phyloP scores from a whole-genome alignment of 2,888 invertebrate genomes.

The Leucoma salicis region DNA sequence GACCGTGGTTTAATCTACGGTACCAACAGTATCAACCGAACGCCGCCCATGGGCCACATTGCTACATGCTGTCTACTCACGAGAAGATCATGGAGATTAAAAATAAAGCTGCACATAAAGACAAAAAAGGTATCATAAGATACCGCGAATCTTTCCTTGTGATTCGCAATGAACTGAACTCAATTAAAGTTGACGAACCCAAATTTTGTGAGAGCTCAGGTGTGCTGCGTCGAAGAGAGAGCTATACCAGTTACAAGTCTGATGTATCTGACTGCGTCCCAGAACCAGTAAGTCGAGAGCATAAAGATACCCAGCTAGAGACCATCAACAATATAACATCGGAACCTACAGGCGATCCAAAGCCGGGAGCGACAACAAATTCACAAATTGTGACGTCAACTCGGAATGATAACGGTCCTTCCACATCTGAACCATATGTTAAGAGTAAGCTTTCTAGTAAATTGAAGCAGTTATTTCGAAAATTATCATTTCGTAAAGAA shows the following conservation, averaged over 20 bases:
- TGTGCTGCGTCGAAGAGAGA: not conserved
- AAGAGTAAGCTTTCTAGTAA: not conserved
- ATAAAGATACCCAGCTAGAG: not conserved
- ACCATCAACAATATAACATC: not conserved
- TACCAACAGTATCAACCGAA: constrained; percentile 83
- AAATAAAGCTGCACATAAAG: constrained; percentile 22
- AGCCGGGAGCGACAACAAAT: too few relatives aligned
- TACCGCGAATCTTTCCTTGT: constrained; percentile 19
- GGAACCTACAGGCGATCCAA: too few relatives aligned
- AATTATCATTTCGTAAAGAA: not conserved
- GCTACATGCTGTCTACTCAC: constrained; percentile 50
- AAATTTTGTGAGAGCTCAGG: too few relatives aligned
- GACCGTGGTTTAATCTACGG: constrained; percentile 83
- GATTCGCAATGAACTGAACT: not conserved
- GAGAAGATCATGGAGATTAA: constrained; percentile 33
- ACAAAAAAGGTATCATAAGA: constrained; percentile 40
- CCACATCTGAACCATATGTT: not conserved
- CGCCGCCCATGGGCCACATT: constrained; percentile 62
- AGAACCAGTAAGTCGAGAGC: not conserved
- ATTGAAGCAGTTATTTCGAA: not conserved
- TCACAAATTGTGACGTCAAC: too few relatives aligned
- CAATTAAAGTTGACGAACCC: not conserved
- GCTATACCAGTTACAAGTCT: not conserved
- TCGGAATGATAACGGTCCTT: not conserved
- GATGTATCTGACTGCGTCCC: not conserved